Base-by-base conservation (phyloP, 2,113 vertebrate genomes). In the Bombycilla garrulus region DNA sequence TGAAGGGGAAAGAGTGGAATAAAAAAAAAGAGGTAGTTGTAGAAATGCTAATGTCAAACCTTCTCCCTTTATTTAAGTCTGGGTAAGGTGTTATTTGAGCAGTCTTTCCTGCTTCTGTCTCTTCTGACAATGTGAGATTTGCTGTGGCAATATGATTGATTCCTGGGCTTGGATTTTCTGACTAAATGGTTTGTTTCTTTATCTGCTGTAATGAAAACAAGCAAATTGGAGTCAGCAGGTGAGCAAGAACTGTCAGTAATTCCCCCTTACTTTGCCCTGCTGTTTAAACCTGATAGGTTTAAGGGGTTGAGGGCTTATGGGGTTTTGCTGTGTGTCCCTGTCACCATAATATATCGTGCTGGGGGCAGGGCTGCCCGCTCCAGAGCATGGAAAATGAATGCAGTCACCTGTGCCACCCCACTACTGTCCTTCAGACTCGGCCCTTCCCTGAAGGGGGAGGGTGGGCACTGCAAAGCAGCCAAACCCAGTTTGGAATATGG, bases 81-180 rank as follows among this genome's bases (percentile, higher is more conserved):
- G 24, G 65, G 31, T 72, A 54, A 80, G 35, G 54, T 80, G 50
- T 58, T 78, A 78, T 14, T 58, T 71, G 53, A 86, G 73, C 0
- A 0, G n/a, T 67, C 51, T 89, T 87, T 88, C 61, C 65, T 66
- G 51, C 40, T 80, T 20, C 83, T 20, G 20, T 62, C 88, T 94
- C 42, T 16, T 73, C 48, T 76, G 62, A 82, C 73, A 53, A 36
- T 60, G 42, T 3, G 2, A 1, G 11, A 70, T 31, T 17, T 70
- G 51, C 56, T 81, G 79, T 74, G 38, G 40, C 60, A 88, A 58
- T 56, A 58, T 62, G 45, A 60, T 86, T 94, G 42, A 57, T 86
- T 94, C 60, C 48, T 90, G 57, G 51, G 64, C 61, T 95, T 58
- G 57, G 10, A 71, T 93, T 95, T 93, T 76, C 62, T 42, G 58